These are phyloP conservation scores for Muscicapa striata DNA, from an alignment of 2,797 vertebrate species.

Conservation along the genomic window DNA sequence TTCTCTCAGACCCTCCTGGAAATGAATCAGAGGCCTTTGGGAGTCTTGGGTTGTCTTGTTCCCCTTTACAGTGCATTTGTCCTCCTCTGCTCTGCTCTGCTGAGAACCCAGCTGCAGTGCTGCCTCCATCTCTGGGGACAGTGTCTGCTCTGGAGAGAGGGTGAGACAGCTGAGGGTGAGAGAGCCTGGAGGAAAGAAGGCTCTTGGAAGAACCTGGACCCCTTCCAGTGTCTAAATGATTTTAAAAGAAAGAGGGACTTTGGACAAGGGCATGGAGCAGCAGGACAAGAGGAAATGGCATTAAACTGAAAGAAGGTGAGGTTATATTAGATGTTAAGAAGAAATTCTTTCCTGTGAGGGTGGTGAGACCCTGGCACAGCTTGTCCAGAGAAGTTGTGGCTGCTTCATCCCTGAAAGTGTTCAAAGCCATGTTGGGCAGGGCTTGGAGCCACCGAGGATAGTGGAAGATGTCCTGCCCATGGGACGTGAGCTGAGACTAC, in stretches of 20 bases:
- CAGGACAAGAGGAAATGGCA: background rate
- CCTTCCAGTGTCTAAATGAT: background rate
- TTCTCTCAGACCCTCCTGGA: background rate
- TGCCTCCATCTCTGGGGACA: background rate
- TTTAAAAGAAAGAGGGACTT: background rate
- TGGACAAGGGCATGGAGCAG: background rate
- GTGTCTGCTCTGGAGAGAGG: background rate
- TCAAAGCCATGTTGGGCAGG: background rate
- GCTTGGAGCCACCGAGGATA: background rate
- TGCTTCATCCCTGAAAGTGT: background rate
- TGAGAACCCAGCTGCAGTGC: background rate
- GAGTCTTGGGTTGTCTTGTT: background rate
- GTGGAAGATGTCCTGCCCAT: background rate
- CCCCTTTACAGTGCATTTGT: background rate
- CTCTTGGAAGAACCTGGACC: background rate
- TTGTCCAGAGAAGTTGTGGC: background rate
- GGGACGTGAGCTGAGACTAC: background rate
- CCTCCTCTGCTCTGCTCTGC: background rate
- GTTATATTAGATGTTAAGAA: background rate
- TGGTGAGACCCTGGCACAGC: background rate
- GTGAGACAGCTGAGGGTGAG: background rate
- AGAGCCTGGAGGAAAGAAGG: background rate
- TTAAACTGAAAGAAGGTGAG: background rate
- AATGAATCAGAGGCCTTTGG: background rate
- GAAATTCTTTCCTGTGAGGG: background rate